A percentile compares a stretch with the other conserved stretches of the same genome.
phyloP scores from a whole-genome alignment of 2,113 vertebrate genomes.

The Eurystomus gularis region DNA sequence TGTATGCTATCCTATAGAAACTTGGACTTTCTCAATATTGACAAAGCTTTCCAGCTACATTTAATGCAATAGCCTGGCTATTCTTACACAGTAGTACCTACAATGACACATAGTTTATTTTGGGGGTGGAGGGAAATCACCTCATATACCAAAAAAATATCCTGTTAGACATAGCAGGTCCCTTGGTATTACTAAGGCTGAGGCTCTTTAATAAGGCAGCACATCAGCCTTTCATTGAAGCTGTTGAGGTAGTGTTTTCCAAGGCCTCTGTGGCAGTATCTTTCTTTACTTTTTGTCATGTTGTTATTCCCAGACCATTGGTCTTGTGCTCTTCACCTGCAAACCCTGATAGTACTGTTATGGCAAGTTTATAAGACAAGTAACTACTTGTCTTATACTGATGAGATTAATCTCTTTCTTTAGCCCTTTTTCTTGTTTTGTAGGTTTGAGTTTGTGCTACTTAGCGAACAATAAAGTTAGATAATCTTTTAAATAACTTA shows the following conservation, averaged over 20 bases:
- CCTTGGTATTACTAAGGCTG: not conserved
- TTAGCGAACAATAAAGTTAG: not conserved
- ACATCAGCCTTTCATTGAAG: not conserved
- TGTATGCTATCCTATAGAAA: not conserved
- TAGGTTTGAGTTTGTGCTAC: not conserved
- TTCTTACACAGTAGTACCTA: not conserved
- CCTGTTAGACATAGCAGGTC: not conserved
- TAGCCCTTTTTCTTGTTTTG: not conserved
- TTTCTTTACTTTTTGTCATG: not conserved
- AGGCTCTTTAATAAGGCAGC: not conserved
- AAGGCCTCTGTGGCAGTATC: not conserved
- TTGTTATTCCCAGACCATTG: not conserved
- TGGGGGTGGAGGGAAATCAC: fast-evolving
- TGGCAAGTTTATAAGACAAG: not conserved
- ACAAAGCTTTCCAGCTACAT: not conserved
- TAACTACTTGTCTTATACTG: not conserved
- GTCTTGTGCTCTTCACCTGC: not conserved
- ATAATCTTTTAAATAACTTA: not conserved
- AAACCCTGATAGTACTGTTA: not conserved
- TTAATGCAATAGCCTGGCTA: not conserved
- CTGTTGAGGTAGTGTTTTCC: not conserved
- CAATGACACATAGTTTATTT: not conserved
- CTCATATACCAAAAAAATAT: not conserved
- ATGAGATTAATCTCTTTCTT: not conserved
- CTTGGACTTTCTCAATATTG: not conserved